Evolutionary conservation across 2,888 invertebrate species (phyloP), one percentile per base, ranked within the genome.

Genomic region (Drosophila cognata): DNA sequence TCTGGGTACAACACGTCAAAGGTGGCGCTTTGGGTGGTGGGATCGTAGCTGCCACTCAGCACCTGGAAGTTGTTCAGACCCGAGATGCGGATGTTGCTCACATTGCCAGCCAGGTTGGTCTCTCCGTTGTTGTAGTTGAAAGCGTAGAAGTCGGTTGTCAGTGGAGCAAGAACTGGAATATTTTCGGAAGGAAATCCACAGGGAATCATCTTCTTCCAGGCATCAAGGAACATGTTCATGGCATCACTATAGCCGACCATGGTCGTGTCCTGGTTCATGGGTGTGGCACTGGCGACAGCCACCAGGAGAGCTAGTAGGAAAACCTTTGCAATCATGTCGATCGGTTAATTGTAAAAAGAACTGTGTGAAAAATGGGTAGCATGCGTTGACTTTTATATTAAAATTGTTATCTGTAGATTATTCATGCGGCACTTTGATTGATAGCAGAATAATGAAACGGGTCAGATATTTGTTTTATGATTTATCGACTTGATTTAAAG

Each of bases 101-200:
- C 69, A n/a, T 81, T 80, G 41, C 91, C 92, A 1, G 41, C 50
- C 7, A 88, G 8, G 2, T 74, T 66, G 38, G 71, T 81, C 28
- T 82, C 62, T 4, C 76, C 74, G 25, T 53, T 71, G n/a, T 28
- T 51, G 8, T 35, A 33, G 50, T 71, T 41, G 43, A 77, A 70
- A 10, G 52, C n/a, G 33, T 59, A 67, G 50, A 72, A 79, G 1
- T 78, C 72, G 2, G 10, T 29, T 6, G 50, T 75, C 21, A 77
- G 43, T 0, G 91, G 91, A 0, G 85, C 88, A 72, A 91, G 41
- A 6, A 65, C 68, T 0, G 91, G 91, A 18, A 92, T 74, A 3
- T 71, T 57, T 10, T 82, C 36, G 0, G 74, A 29, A 0, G 81
- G 43, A 66, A 77, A 90, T 36, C 92, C 91, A 56, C 91, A 92